Percentiles rank a stretch among this genome's conserved stretches.
Conservation (phyloP, 2,113 vertebrate species). For the Struthio camelus region DNA sequence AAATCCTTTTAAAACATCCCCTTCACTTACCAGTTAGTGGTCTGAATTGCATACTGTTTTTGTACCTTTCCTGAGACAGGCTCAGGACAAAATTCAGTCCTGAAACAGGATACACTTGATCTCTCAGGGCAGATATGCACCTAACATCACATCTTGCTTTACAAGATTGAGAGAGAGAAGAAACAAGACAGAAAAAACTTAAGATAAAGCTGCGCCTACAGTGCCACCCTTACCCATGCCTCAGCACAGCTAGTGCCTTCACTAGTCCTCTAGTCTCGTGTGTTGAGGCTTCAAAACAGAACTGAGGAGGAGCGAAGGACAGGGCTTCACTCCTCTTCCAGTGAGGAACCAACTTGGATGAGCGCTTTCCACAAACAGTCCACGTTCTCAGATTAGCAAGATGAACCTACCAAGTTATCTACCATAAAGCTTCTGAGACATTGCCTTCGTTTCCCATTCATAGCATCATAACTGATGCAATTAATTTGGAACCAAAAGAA, state of each 20-base stretch:
- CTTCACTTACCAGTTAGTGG: not conserved
- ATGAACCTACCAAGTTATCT: not conserved
- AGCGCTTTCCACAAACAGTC: not conserved
- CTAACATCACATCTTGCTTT: not conserved
- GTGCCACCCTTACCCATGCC: not conserved
- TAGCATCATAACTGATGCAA: accelerated
- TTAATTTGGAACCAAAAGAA: not conserved
- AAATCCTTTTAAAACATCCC: not conserved
- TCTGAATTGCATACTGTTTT: not conserved
- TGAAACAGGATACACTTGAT: not conserved
- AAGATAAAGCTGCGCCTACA: not conserved
- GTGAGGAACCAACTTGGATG: not conserved
- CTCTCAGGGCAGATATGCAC: not conserved
- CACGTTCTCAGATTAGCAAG: not conserved
- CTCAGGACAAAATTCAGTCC: not conserved
- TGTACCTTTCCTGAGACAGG: not conserved
- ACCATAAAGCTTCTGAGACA: not conserved
- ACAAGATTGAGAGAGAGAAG: not conserved
- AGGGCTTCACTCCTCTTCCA: not conserved
- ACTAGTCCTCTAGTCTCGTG: not conserved
- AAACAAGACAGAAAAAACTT: not conserved
- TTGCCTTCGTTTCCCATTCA: not conserved
- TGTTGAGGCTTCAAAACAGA: not conserved
- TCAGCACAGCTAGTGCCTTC: not conserved
- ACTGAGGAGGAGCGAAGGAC: not conserved